phyloP scores from a whole-genome alignment of 1,140 invertebrate genomes.

The Chymomyza costata region DNA sequence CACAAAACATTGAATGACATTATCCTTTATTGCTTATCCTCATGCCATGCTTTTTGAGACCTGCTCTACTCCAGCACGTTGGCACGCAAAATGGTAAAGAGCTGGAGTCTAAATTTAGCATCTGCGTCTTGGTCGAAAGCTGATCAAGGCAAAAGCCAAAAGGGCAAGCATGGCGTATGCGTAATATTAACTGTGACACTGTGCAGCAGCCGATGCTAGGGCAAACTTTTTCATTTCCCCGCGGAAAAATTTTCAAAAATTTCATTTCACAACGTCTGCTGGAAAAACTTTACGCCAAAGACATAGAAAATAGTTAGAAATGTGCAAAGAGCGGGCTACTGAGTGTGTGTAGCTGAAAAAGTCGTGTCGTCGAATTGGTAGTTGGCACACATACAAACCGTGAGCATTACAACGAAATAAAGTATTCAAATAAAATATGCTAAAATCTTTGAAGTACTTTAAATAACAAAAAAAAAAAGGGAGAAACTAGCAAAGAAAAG shows the following conservation, averaged over 20 bases:
- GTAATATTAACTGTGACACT: slow-evolving; percentile 63
- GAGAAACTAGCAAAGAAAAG: slow-evolving; percentile 31
- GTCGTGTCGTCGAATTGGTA: slow-evolving; percentile 53
- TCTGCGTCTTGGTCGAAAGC: slow-evolving; percentile 1
- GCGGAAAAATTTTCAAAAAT: slow-evolving; percentile 73
- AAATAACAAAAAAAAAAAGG: slow-evolving; percentile 50
- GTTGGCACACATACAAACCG: slow-evolving; percentile 31
- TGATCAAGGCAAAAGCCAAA: slow-evolving; percentile 53
- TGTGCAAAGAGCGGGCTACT: slow-evolving; percentile 7
- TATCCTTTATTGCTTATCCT: slow-evolving; percentile 74
- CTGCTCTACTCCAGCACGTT: slow-evolving; percentile 28
- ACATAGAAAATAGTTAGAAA: slow-evolving; percentile 69
- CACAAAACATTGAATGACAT: slow-evolving; percentile 73
- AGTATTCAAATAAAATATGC: slow-evolving; percentile 74
- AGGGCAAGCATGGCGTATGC: slow-evolving; percentile 66
- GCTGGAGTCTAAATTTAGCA: slow-evolving; percentile 2
- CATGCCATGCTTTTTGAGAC: slow-evolving; percentile 45
- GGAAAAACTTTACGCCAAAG: slow-evolving; percentile 65
- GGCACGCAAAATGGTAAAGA: slow-evolving; percentile 46
- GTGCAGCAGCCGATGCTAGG: slow-evolving; percentile 23
- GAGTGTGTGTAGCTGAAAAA: slow-evolving; percentile 44
- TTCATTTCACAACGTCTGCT: slow-evolving; percentile 67
- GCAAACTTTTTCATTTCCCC: slow-evolving; percentile 71
- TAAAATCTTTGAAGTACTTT: slow-evolving; percentile 72
- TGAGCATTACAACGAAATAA: slow-evolving; percentile 65